Base-by-base conservation (phyloP, 30 jellyfish, hydroid and myxozoan genomes). In the Cassiopea andromeda region DNA sequence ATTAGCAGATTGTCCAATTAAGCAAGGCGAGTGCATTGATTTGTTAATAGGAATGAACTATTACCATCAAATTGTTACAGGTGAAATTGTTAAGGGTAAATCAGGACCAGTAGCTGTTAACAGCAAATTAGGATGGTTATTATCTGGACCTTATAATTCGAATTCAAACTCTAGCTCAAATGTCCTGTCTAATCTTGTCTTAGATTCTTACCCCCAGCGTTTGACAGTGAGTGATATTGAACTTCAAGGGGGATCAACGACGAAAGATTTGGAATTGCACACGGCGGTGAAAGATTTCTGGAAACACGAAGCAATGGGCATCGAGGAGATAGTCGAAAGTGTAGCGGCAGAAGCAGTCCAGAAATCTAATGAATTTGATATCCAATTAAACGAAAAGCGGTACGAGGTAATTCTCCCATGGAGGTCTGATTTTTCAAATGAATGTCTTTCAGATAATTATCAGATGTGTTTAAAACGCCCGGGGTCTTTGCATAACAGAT, bases 71-170 rank as follows among this genome's bases (percentile, higher is more conserved):
- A 49, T 87, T 43, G 89, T 87, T 75, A 6, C 69, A 60, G 89
- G 89, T 68, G 89, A 87, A 44, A 84, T 87, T 43, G 76, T 87
- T 48, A 87, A 76, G 46, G 94, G 94, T 38, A 76, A 48, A 6
- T 61, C 87, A 58, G 94, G 94, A 15, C 94, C 94, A 49, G 92
- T 89, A 9, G 90, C 83, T 18, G 66, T 89, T 61, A 49, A 60
- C 67, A 87, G 94, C 84, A 87, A 87, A 54, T 66, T 87, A 61
- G 89, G 94, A 48, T 87, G 90, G 94, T 69, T 87, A 48, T 69
- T 87, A 13, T 75, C 94, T 3, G 94, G 94, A 1, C 73, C 73
- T 61, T 61, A 17, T 61, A 17, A 61, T 61, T 8, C 73, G 19
- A 17, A 2, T 61, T 13, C 73, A 13, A 17, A 61, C 43, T 6